A percentile compares a stretch with the other conserved stretches of the same genome.
Conservation (phyloP, 2,113 vertebrate genomes). For the Mola mola region DNA sequence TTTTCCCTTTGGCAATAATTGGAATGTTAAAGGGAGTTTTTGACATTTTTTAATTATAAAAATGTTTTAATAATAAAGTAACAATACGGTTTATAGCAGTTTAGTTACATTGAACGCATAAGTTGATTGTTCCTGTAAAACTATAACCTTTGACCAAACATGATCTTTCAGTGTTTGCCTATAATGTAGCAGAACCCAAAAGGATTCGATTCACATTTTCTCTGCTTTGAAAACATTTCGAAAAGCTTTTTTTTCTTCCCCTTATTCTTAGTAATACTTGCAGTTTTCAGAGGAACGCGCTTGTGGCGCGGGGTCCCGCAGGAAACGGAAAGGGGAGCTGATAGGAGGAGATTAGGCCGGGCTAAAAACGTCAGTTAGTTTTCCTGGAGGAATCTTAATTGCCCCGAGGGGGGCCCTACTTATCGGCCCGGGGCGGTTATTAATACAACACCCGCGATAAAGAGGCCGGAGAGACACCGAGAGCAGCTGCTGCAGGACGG, state of each 20-base stretch:
- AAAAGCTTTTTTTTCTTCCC: not conserved
- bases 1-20: too few species aligned
- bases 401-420: slow-evolving; percentile 62
- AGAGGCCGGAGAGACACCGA: slow-evolving; percentile 43
- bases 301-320: slow-evolving; percentile 44
- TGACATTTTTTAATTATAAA: too few species aligned
- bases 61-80: too few species aligned
- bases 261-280: not conserved
- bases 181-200: too few species aligned
- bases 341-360: slow-evolving; percentile 73
- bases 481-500: slow-evolving; percentile 7
- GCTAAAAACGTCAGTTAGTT: slow-evolving; percentile 76
- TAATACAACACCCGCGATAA: slow-evolving; percentile 77
- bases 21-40: too few species aligned
- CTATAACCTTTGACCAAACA: too few species aligned
- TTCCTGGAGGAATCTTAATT: slow-evolving; percentile 82
- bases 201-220: too few species aligned
- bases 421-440: slow-evolving; percentile 75
- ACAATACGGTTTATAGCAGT: too few species aligned
- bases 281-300: not conserved
- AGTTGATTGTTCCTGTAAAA: too few species aligned
- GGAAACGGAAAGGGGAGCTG: slow-evolving; percentile 71
- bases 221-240: too few species aligned
- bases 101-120: too few species aligned
- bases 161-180: too few species aligned